phyloP scores from a whole-genome alignment of 2,888 invertebrate genomes.

The Serripes groenlandicus region DNA sequence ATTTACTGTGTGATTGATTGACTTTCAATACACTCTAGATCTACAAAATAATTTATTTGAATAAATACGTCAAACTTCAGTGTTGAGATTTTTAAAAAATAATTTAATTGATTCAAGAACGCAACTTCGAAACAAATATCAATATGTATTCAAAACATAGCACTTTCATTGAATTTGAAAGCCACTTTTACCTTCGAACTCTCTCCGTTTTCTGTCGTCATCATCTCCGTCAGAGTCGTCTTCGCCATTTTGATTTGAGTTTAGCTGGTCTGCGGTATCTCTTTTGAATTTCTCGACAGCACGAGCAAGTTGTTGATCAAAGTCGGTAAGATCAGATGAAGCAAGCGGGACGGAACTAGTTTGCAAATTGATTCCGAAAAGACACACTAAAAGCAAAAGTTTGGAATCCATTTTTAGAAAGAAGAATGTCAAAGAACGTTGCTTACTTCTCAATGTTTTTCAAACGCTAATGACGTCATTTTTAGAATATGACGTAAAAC shows the following conservation, averaged over 20 bases:
- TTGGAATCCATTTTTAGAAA: background rate
- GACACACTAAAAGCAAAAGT: background rate
- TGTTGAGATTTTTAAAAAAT: too few relatives aligned
- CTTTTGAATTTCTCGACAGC: background rate
- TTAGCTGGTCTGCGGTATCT: background rate
- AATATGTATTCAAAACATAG: too few relatives aligned
- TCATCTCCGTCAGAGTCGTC: background rate
- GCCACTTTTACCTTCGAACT: background rate
- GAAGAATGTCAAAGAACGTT: background rate
- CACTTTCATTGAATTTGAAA: too few relatives aligned
- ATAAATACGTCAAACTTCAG: too few relatives aligned
- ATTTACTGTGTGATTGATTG: too few relatives aligned
- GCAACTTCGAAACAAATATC: too few relatives aligned
- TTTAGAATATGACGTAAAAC: background rate
- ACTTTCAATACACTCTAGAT: too few relatives aligned
- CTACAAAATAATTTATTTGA: too few relatives aligned
- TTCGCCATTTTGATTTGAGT: background rate
- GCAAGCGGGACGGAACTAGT: background rate
- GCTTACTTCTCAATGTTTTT: background rate
- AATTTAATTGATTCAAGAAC: too few relatives aligned
- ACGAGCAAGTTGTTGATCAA: background rate
- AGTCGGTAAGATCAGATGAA: background rate
- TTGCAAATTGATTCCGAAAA: background rate
- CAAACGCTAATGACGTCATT: slow-evolving; percentile 7
- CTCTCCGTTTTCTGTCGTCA: background rate